A percentile compares a stretch with the other conserved stretches of the same genome.
Evolutionary conservation across 2,113 vertebrate genomes (phyloP).

Genomic region (Urocynchramus pylzowi): DNA sequence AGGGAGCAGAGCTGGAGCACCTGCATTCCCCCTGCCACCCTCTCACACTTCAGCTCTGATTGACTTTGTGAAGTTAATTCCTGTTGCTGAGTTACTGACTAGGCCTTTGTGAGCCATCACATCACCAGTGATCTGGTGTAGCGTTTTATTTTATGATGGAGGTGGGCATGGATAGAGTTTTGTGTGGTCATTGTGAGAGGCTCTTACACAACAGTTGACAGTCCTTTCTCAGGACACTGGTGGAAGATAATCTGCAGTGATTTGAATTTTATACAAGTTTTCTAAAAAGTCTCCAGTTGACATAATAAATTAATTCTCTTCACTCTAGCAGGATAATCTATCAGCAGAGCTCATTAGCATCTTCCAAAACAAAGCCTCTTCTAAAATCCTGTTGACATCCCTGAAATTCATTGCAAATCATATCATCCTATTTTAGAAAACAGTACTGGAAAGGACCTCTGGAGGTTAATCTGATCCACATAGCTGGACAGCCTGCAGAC

Average conservation of each 20-base stretch:
- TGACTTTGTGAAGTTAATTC: neutral
- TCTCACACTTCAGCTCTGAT: neutral
- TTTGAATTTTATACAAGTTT: constrained; percentile 17
- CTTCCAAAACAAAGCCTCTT: constrained; percentile 30
- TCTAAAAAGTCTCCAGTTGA: constrained; percentile 11
- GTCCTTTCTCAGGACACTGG: neutral
- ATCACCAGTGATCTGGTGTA: neutral
- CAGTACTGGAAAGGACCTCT: neutral
- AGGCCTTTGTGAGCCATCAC: neutral
- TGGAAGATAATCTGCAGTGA: neutral
- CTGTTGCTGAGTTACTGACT: neutral
- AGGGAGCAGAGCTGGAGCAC: neutral
- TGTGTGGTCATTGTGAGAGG: neutral
- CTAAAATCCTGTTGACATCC: constrained; percentile 22
- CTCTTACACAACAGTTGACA: neutral
- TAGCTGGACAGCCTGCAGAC: neutral
- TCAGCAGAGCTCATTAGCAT: constrained; percentile 39
- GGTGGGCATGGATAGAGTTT: neutral
- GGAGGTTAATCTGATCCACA: neutral
- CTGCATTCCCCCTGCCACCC: neutral
- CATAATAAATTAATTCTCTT: constrained; percentile 15
- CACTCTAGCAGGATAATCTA: constrained; percentile 11
- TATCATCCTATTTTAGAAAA: constrained; percentile 7
- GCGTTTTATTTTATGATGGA: neutral
- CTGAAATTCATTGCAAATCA: constrained; percentile 24